These are phyloP conservation scores for Polypedilum pembai DNA, from an alignment of 1,140 invertebrate species.

Conservation along the genomic window DNA sequence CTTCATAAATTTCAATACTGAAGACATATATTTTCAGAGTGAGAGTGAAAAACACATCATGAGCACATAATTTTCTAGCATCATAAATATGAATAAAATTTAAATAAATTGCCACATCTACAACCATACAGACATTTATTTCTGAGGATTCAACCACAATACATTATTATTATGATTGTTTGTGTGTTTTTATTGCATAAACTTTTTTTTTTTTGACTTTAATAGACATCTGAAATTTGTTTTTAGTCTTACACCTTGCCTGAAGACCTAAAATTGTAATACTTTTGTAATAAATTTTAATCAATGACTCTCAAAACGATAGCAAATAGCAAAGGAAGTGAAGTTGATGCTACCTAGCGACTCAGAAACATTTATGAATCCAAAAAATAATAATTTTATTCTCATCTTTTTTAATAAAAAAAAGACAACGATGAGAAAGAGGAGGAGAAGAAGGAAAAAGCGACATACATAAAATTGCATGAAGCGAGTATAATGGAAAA, in stretches of 20 bases:
- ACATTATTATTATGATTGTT: constrained; percentile 5
- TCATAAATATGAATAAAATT: constrained; percentile 26
- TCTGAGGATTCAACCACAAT: background rate
- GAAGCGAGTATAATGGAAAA: background rate
- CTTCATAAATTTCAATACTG: background rate
- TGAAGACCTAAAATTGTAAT: too few relatives aligned
- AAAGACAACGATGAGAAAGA: background rate
- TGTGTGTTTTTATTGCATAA: constrained; percentile 24
- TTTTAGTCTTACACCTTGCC: too few relatives aligned
- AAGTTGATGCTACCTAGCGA: background rate
- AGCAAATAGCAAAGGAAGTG: too few relatives aligned
- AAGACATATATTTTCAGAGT: background rate
- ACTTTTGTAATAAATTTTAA: too few relatives aligned
- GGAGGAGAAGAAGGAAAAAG: background rate
- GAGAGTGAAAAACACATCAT: constrained; percentile 12
- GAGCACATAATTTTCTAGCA: constrained; percentile 27
- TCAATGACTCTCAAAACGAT: too few relatives aligned
- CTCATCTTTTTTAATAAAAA: background rate
- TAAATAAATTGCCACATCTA: constrained; percentile 20
- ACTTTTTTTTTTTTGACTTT: background rate
- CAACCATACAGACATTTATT: background rate
- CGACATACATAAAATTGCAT: background rate
- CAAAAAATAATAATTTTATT: background rate
- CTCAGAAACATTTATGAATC: background rate
- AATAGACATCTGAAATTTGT: background rate